Evolutionary conservation across 2,888 invertebrate species (phyloP), one percentile per base, ranked within the genome.

Genomic region (Adelphocoris suturalis): DNA sequence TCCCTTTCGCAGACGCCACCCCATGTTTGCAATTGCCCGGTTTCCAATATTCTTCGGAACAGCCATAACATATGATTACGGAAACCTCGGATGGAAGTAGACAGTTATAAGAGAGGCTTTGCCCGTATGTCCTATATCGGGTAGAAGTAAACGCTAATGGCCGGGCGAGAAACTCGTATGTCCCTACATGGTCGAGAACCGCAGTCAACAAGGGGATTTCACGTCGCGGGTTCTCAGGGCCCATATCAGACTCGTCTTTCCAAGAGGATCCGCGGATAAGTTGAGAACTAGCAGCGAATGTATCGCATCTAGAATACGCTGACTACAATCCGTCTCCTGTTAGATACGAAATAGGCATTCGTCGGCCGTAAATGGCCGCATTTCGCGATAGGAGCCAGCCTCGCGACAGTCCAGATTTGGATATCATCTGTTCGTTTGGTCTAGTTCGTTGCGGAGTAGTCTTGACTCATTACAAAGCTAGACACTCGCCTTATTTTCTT

Each of bases 151-250:
- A 68, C 68, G 68, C 68, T 68, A 68, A 68, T 68, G 68, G 68
- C 23, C 19, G 68, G 23, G 5, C 68, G 68, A 68, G 68, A 68
- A 68, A 68, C 68, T 68, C 23, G 68, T 23, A 68, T 68, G 68
- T 68, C 68, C 68, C 11, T 68, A 68, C 5, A 68, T 68, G 68
- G 68, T 12, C 23, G 27, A 23, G 68, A 68, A 68, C 68, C 68
- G 23, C 68, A 23, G 12, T 68, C 68, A 23, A 68, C 68, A 68
- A 68, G 68, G 23, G 23, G 68, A 68, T 68, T 68, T 68, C 68
- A 68, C 68, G 68, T 68, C 68, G 68, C 27, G 19, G 68, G 68
- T 68, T 68, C 68, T 68, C 68, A 68, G 19, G 68, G 68, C 27
- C 68, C 68, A 27, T 68, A 68, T 68, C 68, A 27, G 68, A 68